Percentiles rank a stretch among this genome's conserved stretches.
Conservation (phyloP, 1,140 invertebrate genomes). For the Drosophila truncata region DNA sequence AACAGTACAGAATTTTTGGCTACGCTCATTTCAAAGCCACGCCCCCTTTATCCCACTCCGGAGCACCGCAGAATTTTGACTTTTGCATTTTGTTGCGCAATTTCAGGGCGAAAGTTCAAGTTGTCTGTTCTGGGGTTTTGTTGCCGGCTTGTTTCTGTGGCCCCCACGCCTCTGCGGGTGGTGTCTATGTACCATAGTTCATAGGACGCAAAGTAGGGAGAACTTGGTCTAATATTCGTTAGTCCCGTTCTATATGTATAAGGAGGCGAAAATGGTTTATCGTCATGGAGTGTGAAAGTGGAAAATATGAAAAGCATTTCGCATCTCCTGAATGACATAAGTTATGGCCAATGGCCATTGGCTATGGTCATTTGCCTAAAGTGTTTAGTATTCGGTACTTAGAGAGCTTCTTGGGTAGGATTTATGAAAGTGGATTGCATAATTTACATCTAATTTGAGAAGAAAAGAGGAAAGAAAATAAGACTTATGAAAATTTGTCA, state of each 20-base stretch:
- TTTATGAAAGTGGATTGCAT: constrained; percentile 49
- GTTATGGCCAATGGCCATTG: constrained; percentile 57
- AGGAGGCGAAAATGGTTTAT: constrained; percentile 74
- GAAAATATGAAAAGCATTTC: constrained; percentile 76
- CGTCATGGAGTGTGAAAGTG: constrained; percentile 81
- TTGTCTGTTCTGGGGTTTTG: constrained; percentile 60
- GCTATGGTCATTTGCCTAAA: constrained; percentile 56
- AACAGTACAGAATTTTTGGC: constrained; percentile 75
- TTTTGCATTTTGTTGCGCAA: constrained; percentile 83
- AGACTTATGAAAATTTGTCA: not conserved
- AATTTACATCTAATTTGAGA: constrained; percentile 29
- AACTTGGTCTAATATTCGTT: constrained; percentile 66
- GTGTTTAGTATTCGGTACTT: constrained; percentile 40
- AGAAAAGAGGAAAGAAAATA: not conserved
- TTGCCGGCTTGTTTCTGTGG: constrained; percentile 35
- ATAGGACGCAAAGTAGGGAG: constrained; percentile 9
- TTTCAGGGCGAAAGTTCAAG: constrained; percentile 79
- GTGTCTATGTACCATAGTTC: constrained; percentile 24
- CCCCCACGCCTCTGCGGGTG: not conserved
- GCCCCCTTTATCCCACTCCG: constrained; percentile 15
- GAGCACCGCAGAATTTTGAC: constrained; percentile 67
- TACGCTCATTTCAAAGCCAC: constrained; percentile 78
- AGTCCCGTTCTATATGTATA: constrained; percentile 50
- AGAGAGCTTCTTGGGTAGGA: constrained; percentile 5
- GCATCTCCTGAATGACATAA: constrained; percentile 50